These are phyloP conservation scores for Oligia latruncula DNA, from an alignment of 2,888 invertebrate species.

Conservation along the genomic window DNA sequence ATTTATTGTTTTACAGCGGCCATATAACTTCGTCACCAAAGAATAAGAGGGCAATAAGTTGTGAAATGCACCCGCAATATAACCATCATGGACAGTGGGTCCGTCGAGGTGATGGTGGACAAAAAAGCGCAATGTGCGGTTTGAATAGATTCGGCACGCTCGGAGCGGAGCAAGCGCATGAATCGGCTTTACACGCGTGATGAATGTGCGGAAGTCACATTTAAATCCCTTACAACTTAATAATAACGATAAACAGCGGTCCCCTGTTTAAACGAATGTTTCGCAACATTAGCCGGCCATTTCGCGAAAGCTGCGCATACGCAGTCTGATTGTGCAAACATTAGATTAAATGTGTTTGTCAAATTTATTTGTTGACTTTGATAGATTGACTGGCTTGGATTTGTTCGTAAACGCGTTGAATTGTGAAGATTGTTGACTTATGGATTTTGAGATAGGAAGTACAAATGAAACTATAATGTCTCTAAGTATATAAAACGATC, in stretches of 20 bases:
- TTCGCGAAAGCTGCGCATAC: conserved; percentile 82
- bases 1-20: conserved; percentile 89
- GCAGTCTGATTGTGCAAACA: conserved; percentile 78
- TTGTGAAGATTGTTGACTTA: conserved; percentile 34
- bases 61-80: conserved; percentile 86
- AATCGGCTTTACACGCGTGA: conserved; percentile 78
- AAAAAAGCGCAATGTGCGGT: conserved; percentile 75
- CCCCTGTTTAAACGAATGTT: conserved; percentile 86
- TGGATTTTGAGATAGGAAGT: conserved; percentile 20
- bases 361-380: conserved; percentile 83
- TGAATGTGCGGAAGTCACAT: conserved; percentile 87
- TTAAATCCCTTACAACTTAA: conserved; percentile 86
- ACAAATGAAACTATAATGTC: neutral
- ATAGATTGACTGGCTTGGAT: conserved; percentile 74
- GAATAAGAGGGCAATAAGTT: conserved; percentile 82
- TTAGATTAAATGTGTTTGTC: conserved; percentile 82
- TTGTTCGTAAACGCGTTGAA: conserved; percentile 22
- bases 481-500: conserved; percentile 7
- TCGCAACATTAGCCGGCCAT: conserved; percentile 86
- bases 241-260: conserved; percentile 87
- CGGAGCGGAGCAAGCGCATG: conserved; percentile 70
- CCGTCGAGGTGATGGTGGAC: conserved; percentile 55
- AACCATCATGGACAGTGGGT: conserved; percentile 84
- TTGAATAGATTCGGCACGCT: conserved; percentile 85
- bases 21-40: conserved; percentile 84